Conservation (phyloP, 2,113 vertebrate genomes). For the Erythrolamprus reginae region DNA sequence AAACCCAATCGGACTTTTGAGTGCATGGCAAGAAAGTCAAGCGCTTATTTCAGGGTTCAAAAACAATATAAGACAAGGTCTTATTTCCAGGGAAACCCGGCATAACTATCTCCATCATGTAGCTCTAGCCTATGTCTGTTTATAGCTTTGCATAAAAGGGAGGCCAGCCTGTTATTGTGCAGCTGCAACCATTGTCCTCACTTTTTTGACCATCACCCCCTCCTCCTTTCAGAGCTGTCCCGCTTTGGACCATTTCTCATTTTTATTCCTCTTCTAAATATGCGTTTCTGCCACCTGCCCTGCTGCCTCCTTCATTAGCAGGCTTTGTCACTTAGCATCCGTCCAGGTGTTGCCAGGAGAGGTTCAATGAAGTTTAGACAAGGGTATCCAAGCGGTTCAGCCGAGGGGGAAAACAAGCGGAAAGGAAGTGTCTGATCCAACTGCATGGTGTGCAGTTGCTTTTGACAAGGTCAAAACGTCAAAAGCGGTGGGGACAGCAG, state of each 20-base stretch:
- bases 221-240: neutral
- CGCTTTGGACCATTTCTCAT: neutral
- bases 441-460: conserved; percentile 7
- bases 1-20: no score
- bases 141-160: neutral
- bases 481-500: neutral
- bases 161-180: neutral
- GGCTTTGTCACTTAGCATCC: conserved; percentile 10
- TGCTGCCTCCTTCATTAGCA: neutral
- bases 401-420: neutral
- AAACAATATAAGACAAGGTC: no score
- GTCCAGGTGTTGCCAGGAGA: conserved; percentile 1
- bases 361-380: conserved; percentile 17
- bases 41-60: no score
- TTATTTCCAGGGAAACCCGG: no score
- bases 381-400: conserved; percentile 6
- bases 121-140: neutral
- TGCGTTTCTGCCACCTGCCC: neutral
- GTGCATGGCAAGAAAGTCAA: no score
- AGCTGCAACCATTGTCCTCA: neutral
- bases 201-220: neutral
- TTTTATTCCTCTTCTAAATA: neutral
- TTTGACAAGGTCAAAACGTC: conserved; percentile 22
- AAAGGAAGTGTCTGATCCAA: conserved; percentile 7
- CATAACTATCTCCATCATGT: neutral